Conservation (phyloP, 2,113 vertebrate species). For the Boleophthalmus pectinirostris region DNA sequence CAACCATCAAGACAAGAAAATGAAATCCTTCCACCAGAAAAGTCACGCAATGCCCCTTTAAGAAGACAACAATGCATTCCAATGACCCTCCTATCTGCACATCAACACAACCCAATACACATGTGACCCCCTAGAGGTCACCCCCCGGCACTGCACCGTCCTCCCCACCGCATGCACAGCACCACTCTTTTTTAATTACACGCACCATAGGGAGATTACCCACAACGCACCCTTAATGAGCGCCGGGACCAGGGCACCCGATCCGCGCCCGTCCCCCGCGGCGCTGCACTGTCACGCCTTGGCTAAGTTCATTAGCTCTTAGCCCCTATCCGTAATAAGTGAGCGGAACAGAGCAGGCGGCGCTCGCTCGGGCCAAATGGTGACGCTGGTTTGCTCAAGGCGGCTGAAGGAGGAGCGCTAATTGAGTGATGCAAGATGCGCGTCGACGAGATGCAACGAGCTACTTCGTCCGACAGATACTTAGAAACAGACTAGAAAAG, state of each 20-base stretch:
- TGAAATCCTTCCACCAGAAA: no score
- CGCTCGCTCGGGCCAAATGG: constrained; percentile 4
- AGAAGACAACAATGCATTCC: constrained; percentile 7
- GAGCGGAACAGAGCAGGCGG: constrained; percentile 18
- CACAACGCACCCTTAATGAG: constrained; percentile 39
- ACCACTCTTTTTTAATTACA: constrained; percentile 41
- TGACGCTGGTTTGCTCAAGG: constrained; percentile 4
- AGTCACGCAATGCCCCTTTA: no score
- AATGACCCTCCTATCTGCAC: neutral
- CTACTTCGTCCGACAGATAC: neutral
- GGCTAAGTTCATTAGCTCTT: constrained; percentile 38
- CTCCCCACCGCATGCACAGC: neutral
- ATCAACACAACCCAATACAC: constrained; percentile 7
- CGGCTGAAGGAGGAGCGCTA: neutral
- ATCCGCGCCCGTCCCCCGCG: neutral
- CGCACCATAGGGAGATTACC: constrained; percentile 38
- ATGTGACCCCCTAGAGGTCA: neutral
- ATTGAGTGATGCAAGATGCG: constrained; percentile 24
- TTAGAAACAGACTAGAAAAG: neutral
- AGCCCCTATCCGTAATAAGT: constrained; percentile 1
- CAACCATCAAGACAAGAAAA: no score
- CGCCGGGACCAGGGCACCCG: neutral
- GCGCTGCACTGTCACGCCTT: constrained; percentile 10
- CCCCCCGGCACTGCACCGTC: neutral
- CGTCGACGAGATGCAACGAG: neutral